phyloP scores from a whole-genome alignment of 2,797 vertebrate genomes.

The Sciaenops ocellatus region DNA sequence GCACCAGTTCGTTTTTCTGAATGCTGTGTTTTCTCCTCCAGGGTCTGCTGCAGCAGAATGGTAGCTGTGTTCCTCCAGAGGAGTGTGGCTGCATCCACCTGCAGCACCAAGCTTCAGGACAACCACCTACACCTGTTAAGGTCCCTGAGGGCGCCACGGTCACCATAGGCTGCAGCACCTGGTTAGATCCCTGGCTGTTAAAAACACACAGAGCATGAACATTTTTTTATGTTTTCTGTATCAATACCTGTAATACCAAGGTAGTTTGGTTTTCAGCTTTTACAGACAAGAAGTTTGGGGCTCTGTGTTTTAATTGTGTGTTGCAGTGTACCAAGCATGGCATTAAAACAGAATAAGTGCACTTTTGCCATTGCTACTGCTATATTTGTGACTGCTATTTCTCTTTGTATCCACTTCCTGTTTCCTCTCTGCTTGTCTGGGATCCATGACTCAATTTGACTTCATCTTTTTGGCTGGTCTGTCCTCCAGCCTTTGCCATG shows the following conservation, averaged over 20 bases:
- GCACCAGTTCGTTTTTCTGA: background rate
- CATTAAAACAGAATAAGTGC: background rate
- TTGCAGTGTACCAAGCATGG: background rate
- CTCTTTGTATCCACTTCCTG: background rate
- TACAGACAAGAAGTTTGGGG: background rate
- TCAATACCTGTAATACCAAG: background rate
- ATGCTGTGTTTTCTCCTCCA: constrained; percentile 31
- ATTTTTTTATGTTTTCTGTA: background rate
- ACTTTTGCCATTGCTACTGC: background rate
- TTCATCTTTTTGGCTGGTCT: constrained; percentile 24
- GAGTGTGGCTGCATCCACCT: constrained; percentile 88
- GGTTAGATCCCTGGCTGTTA: constrained; percentile 80
- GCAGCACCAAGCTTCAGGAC: constrained; percentile 61
- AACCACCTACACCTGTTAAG: constrained; percentile 59
- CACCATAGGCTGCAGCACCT: constrained; percentile 88
- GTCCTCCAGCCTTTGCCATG: constrained; percentile 83
- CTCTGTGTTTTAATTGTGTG: background rate
- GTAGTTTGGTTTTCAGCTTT: background rate
- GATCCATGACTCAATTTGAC: constrained; percentile 4
- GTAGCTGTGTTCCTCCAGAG: constrained; percentile 82
- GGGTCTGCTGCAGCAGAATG: constrained; percentile 89
- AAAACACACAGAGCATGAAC: background rate
- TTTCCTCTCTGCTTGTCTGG: background rate
- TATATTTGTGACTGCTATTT: background rate
- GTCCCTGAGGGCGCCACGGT: constrained; percentile 83